Base-by-base conservation (phyloP, 35 echinoderm and acorn worm species). In the Hemicentrotus pulcherrimus region DNA sequence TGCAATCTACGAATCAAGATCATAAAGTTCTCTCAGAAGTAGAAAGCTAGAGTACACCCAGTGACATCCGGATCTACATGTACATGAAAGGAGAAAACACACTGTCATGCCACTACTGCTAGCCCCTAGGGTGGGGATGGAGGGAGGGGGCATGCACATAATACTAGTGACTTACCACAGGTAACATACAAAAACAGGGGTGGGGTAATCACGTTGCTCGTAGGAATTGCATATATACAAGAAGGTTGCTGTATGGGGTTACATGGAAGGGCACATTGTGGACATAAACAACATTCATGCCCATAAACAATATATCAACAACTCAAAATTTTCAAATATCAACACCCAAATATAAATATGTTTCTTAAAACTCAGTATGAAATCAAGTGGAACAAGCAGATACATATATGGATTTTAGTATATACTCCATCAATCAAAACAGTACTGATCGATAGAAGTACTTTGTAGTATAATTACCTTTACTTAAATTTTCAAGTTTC, bases 161-260 rank as follows among this genome's bases (percentile, higher is more conserved):
- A 47, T 24, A 33, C 32, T 16, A 15, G 32, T 33, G 32, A 90
- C 88, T 90, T 90, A 90, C 88, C 88, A 90, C 88, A 45, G 12
- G 46, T 33, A 47, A 90, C 32, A 90, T 35, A 45, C 14, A 47
- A 45, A 47, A 45, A 45, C 45, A 47, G 12, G 88, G 88, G 88
- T 47, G 88, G 88, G 88, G 88, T 90, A 90, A 45, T 90, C 88
- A 90, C n/a, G 88, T 90, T 19, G 88, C 88, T 90, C 88, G 88
- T 15, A 90, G 32, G 32, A 90, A 47, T 90, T 90, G 88, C 88
- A 90, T 90, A 47, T 90, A 33, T 6, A 90, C 88, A 90, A 90
- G 88, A 7, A 90, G 65, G 65, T 78, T 78, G 65, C 65, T 78
- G 65, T 78, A 78, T 71, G 65, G 65, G 65, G 65, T 78, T 78